Conservation (phyloP, 2,113 vertebrate species). For the human (Homo sapiens) region DNA sequence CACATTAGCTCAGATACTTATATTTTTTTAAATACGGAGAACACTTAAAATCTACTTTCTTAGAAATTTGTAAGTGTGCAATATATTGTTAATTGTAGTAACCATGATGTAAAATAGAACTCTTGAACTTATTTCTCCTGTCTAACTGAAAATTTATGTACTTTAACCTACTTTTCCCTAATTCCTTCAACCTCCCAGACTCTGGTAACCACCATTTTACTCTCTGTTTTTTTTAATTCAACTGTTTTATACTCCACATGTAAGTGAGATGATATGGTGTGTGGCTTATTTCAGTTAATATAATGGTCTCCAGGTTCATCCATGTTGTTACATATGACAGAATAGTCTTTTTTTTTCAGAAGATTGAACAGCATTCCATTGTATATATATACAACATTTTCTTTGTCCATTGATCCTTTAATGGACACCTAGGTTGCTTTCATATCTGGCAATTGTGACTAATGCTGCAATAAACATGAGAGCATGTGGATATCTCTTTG, state of each 20-base stretch:
- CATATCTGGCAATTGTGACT: background rate
- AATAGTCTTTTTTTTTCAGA: background rate
- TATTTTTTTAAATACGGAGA: background rate
- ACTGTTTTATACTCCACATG: background rate
- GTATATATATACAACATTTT: background rate
- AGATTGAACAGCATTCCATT: background rate
- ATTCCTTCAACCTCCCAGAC: background rate
- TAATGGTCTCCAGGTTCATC: background rate
- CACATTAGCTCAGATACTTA: background rate
- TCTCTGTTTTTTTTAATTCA: background rate
- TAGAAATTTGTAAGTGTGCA: background rate
- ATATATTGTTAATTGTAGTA: background rate
- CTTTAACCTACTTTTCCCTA: background rate
- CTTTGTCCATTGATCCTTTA: background rate
- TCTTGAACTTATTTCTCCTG: background rate
- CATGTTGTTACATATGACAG: background rate
- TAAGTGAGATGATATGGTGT: background rate
- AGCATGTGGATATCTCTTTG: background rate
- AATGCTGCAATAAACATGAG: background rate
- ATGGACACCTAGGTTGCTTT: background rate
- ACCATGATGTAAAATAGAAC: background rate
- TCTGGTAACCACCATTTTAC: background rate
- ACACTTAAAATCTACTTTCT: background rate
- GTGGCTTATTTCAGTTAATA: background rate
- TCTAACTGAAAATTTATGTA: background rate